phyloP scores from a whole-genome alignment of 1,140 invertebrate species.

The Thereuonema tuberculata region DNA sequence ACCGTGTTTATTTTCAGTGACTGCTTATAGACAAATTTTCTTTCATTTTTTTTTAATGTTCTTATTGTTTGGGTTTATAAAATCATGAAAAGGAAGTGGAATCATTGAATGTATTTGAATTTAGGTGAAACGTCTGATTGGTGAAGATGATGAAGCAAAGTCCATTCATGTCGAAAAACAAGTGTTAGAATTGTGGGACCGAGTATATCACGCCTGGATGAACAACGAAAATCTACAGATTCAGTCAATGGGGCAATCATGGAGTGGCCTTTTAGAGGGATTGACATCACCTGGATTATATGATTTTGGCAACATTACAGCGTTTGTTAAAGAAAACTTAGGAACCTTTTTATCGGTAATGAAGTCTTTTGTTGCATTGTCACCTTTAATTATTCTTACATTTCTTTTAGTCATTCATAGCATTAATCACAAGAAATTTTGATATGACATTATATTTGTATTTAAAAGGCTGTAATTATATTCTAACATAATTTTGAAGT shows the following conservation, averaged over 20 bases:
- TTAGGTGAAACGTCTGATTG: constrained; percentile 58
- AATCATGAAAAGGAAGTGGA: too few species aligned
- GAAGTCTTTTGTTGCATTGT: constrained; percentile 1
- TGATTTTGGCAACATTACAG: constrained; percentile 52
- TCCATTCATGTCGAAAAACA: constrained; percentile 75
- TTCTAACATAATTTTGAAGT: too few species aligned
- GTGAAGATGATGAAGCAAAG: constrained; percentile 64
- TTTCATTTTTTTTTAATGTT: too few species aligned
- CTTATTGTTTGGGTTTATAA: too few species aligned
- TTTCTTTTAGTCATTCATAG: too few species aligned
- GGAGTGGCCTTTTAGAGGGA: constrained; percentile 54
- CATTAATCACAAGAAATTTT: too few species aligned
- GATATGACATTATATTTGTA: too few species aligned
- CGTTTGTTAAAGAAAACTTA: constrained; percentile 81
- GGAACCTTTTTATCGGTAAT: constrained; percentile 71
- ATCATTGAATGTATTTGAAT: too few species aligned
- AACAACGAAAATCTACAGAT: constrained; percentile 47
- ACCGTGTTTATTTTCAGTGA: too few species aligned
- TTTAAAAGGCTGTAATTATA: too few species aligned
- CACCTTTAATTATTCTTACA: too few species aligned
- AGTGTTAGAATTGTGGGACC: constrained; percentile 82
- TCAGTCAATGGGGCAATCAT: constrained; percentile 50
- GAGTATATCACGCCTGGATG: constrained; percentile 83
- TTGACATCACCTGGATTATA: constrained; percentile 31
- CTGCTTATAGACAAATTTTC: too few species aligned